Evolutionary conservation across 1,140 invertebrate species (phyloP).

Genomic region (Cyclina sinensis): DNA sequence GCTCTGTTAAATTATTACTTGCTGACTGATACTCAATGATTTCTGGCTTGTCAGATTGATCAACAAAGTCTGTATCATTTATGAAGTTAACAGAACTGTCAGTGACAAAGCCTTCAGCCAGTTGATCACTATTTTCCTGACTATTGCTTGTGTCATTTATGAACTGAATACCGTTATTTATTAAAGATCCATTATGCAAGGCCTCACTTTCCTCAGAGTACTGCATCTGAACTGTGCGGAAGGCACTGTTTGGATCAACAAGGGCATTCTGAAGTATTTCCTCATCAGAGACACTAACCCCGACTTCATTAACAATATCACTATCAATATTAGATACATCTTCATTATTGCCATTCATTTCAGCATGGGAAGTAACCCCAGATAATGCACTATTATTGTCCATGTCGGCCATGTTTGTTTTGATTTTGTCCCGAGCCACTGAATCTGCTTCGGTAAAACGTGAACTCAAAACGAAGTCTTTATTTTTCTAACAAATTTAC

Average conservation of each 20-base stretch:
- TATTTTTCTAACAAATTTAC: not conserved
- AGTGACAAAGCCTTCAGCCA: conserved; percentile 20
- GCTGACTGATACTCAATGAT: conserved; percentile 11
- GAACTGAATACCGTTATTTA: conserved; percentile 48
- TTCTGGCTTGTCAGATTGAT: conserved; percentile 14
- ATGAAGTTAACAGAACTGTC: conserved; percentile 51
- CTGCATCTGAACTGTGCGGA: conserved; percentile 64
- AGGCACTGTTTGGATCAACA: conserved; percentile 82
- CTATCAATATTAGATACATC: conserved; percentile 55
- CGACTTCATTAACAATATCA: conserved; percentile 41
- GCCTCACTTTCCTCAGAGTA: conserved; percentile 65
- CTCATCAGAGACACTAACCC: conserved; percentile 76
- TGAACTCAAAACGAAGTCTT: not conserved
- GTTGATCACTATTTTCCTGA: conserved; percentile 27
- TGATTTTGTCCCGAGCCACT: conserved; percentile 35
- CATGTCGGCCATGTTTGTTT: conserved; percentile 83
- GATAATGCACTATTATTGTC: conserved; percentile 68
- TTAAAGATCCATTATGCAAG: conserved; percentile 48
- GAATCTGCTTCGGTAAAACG: not conserved
- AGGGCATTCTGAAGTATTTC: conserved; percentile 86
- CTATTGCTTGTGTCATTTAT: conserved; percentile 34
- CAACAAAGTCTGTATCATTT: conserved; percentile 62
- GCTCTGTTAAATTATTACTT: not conserved
- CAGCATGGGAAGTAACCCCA: conserved; percentile 74
- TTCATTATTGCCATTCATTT: conserved; percentile 66